Base-by-base conservation (phyloP, 2,113 vertebrate species). In the Platichthys stellatus region DNA sequence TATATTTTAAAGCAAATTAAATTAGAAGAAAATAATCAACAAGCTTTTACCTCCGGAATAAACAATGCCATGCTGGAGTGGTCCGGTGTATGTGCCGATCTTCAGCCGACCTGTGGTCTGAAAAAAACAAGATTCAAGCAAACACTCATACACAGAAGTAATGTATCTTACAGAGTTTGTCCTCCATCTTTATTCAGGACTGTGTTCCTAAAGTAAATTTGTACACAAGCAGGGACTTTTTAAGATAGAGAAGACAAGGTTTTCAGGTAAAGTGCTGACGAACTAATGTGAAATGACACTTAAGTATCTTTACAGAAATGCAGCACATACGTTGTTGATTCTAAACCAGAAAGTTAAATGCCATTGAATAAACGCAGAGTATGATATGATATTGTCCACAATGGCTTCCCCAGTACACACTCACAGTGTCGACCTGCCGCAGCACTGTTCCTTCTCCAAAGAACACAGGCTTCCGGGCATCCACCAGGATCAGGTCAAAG, bases 51-150 rank as follows among this genome's bases (percentile, higher is more conserved):
- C 97, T 95, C 97, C 97, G 0, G 97, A 99, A 87, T 98, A 99
- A 73, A 99, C 96, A 0, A 98, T 98, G 53, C 97, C 97, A 0
- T 97, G 96, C 90, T 99, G 96, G 58, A 99, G 90, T 0, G 97
- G 96, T 63, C 97, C 97, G 0, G 97, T 98, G 89, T 98, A 98
- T 47, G 97, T 99, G 70, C 97, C 97, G 6, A 99, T 98, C 91
- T 97, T 99, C 91, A 99, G 90, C 67, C 97, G 96, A 60, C 97
- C 96, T 0, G 97, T 97, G 82, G 94, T 94, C 97, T 98, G 88
- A 56, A 82, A 85, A 60, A 70, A 18, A 58, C 28, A 66, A 21
- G 18, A 2, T 54, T 21, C 53, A 21, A 10, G 7, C 47, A 51
- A 4, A 51, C 24, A 49, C 17, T n/a, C 8, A 3, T 24, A 61